Evolutionary conservation across 1,140 invertebrate genomes (phyloP).

Genomic region (Hermatobates lingyangjiaoensis): DNA sequence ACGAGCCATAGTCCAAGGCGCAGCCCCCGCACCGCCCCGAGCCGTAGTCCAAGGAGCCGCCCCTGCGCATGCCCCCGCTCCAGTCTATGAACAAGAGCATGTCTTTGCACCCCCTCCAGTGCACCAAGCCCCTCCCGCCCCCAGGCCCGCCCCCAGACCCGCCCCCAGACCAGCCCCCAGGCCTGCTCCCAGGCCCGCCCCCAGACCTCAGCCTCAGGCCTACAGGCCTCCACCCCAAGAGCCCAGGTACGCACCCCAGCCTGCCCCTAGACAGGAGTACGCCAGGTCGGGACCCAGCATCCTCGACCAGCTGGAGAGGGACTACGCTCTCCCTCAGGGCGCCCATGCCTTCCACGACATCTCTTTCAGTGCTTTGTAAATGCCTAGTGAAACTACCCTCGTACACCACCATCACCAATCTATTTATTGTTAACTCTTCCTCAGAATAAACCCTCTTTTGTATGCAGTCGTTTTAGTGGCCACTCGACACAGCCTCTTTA

Average conservation of each 20-base stretch:
- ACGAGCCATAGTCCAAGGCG: not conserved
- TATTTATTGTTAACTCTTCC: too few relatives aligned
- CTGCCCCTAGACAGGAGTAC: not conserved
- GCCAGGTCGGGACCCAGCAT: constrained; percentile 38
- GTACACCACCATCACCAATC: too few relatives aligned
- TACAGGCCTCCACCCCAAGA: constrained; percentile 3
- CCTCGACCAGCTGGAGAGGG: constrained; percentile 56
- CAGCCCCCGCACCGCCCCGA: not conserved
- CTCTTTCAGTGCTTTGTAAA: constrained; percentile 33
- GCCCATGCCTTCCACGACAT: constrained; percentile 54
- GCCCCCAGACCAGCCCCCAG: constrained; percentile 9
- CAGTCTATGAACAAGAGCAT: constrained; percentile 4
- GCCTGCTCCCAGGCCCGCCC: constrained; percentile 3
- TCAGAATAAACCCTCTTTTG: too few relatives aligned
- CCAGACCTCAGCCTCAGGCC: constrained; percentile 16
- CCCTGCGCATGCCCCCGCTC: constrained; percentile 7
- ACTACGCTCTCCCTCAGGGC: constrained; percentile 49
- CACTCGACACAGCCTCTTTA: too few relatives aligned
- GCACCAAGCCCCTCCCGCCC: not conserved
- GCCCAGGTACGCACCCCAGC: not conserved
- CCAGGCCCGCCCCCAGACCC: constrained; percentile 4
- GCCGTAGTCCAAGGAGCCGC: not conserved
- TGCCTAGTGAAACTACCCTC: too few relatives aligned
- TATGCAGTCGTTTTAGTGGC: too few relatives aligned
- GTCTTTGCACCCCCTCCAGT: not conserved